Percentiles rank a stretch among this genome's conserved stretches.
Conservation (phyloP, 2,888 invertebrate species). For the Hydroisotoma schaefferi region DNA sequence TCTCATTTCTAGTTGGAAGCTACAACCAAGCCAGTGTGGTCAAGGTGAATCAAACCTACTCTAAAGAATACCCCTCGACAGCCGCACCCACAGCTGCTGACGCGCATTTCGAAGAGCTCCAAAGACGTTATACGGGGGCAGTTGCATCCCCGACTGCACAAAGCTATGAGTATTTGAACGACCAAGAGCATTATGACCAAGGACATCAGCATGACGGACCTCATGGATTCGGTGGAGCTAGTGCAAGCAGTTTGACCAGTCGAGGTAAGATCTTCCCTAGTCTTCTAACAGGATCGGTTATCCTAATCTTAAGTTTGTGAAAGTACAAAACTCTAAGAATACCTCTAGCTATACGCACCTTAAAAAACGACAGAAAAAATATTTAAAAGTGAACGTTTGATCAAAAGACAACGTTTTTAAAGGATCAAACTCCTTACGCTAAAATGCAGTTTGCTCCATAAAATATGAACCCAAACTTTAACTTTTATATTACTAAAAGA, state of each 20-base stretch:
- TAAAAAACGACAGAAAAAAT: too few species aligned
- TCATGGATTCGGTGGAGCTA: slow-evolving; percentile 6
- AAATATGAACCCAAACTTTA: not conserved
- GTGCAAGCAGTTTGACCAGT: slow-evolving; percentile 11
- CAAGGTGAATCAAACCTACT: not conserved
- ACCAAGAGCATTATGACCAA: not conserved
- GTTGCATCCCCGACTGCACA: not conserved
- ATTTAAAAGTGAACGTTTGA: too few species aligned
- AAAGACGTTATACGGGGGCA: not conserved
- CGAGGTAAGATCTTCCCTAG: slow-evolving; percentile 5
- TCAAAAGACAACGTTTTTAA: too few species aligned
- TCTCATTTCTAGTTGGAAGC: too few species aligned
- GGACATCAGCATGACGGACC: slow-evolving; percentile 4
- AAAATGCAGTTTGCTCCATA: not conserved
- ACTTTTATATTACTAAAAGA: not conserved
- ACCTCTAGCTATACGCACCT: not conserved
- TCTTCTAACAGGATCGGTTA: not conserved
- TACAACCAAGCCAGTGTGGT: too few species aligned
- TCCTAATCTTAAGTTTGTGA: not conserved
- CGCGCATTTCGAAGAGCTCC: slow-evolving; percentile 6
- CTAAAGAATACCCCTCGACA: too few species aligned
- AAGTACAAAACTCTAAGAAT: not conserved
- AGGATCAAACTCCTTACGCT: too few species aligned
- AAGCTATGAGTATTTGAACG: slow-evolving; percentile 5
- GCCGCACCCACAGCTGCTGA: slow-evolving; percentile 4